These are phyloP conservation scores for Lepas anatifera DNA, from an alignment of 2,888 invertebrate genomes.

Conservation along the genomic window DNA sequence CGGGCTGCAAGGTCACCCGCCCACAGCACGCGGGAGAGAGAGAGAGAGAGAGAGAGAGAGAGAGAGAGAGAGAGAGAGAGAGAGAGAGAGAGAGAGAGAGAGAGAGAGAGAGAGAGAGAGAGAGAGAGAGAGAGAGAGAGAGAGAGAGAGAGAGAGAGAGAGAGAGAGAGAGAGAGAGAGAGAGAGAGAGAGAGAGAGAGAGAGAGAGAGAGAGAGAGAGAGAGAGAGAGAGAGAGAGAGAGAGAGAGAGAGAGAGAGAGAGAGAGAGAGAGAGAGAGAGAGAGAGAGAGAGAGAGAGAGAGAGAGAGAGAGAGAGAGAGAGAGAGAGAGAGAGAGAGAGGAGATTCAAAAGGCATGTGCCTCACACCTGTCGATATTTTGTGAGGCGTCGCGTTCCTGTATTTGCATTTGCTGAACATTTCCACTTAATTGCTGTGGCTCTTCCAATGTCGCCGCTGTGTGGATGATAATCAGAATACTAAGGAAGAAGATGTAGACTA, in stretches of 20 bases:
- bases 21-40: neutral
- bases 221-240: neutral
- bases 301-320: slow-evolving; percentile 7
- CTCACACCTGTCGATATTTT: too few relatives aligned
- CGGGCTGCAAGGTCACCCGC: too few relatives aligned
- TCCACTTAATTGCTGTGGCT: too few relatives aligned
- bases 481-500: too few relatives aligned
- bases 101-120: slow-evolving; percentile 9
- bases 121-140: slow-evolving; percentile 18
- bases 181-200: neutral
- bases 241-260: neutral
- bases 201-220: neutral
- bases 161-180: neutral
- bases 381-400: too few relatives aligned
- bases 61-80: neutral
- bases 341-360: neutral
- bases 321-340: slow-evolving; percentile 16
- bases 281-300: neutral
- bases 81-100: slow-evolving; percentile 1
- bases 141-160: slow-evolving; percentile 6
- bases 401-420: too few relatives aligned
- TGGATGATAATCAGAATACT: too few relatives aligned
- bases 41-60: slow-evolving; percentile 9
- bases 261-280: slow-evolving; percentile 10
- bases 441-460: too few relatives aligned